Conservation (phyloP, 2,113 vertebrate genomes). For the Pseudopipra pipra region DNA sequence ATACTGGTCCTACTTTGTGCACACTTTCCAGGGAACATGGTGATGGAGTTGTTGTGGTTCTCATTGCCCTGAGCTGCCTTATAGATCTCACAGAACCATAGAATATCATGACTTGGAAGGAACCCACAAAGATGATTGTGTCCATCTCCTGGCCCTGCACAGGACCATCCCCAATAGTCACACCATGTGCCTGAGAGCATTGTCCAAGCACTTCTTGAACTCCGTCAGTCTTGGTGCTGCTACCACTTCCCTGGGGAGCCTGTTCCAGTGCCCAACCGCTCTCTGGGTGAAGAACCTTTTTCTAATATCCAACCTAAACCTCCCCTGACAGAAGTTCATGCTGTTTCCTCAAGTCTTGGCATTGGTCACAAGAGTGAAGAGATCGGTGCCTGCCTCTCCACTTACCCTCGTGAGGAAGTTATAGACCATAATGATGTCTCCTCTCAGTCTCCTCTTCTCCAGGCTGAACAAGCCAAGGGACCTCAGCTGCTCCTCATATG, state of each 20-base stretch:
- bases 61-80: not conserved
- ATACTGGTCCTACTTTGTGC: not conserved
- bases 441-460: not conserved
- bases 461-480: not conserved
- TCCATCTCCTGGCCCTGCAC: not conserved
- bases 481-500: rapidly evolving
- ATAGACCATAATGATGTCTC: rapidly evolving
- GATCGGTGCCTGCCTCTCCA: not conserved
- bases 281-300: not conserved
- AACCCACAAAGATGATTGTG: rapidly evolving
- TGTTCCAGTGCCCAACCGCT: rapidly evolving
- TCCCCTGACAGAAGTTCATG: not conserved
- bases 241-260: not conserved
- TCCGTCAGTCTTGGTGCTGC: not conserved
- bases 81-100: not conserved
- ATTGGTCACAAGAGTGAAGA: not conserved
- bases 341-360: rapidly evolving
- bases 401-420: rapidly evolving
- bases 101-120: not conserved
- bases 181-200: rapidly evolving
- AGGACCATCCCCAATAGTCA: not conserved
- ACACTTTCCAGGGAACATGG: not conserved
- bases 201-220: not conserved
- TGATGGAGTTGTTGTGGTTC: not conserved
- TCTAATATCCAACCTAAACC: rapidly evolving